Evolutionary conservation across 1,140 invertebrate species (phyloP), one percentile per base, ranked within the genome.

Genomic region (Protaetia brevitarsis): DNA sequence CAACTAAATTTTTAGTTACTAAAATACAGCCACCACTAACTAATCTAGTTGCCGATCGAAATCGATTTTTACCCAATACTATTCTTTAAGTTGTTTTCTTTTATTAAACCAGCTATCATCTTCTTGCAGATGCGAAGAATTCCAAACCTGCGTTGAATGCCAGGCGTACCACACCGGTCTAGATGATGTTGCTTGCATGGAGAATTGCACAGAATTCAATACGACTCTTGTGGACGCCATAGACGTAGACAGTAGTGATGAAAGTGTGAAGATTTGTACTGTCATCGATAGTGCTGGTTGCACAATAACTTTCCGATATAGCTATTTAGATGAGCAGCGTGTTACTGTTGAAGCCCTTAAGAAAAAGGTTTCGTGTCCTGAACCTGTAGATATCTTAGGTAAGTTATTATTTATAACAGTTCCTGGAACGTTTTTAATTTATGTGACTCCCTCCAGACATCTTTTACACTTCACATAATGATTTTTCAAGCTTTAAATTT

Each of bases 131-230:
- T 79, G 97, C 77, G 85, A 89, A 23, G 92, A 96, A 73, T 88
- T 95, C 72, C 92, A 90, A 76, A 85, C 90, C 31, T 99, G 97
- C 80, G 95, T 99, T n/a, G 88, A 97, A 79, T 99, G 97, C 76
- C 86, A 90, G 77, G 88, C 91, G 68, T 95, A 94, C 77, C 79
- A 89, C 45, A 91, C 89, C 28, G 95, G 95, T 1, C 86, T 90
- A 58, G 87, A 86, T 29, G 82, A 86, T 69, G 82, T 85, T 63
- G 81, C 85, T 31, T 81, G 79, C 65, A 72, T 73, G 13, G 51
- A 67, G 3, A 77, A 77, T 37, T 86, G 84, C 70, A 79, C 77
- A 0, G 70, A 74, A 16, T 83, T 81, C 69, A 71, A 72, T 1
- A 76, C 79, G 4, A 71, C 72, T 64, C 71, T 79, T 10, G 69